Percentiles rank a stretch among this genome's conserved stretches.
Evolutionary conservation across 2,797 vertebrate species (phyloP).

Genomic region (Chrysocyon brachyurus): DNA sequence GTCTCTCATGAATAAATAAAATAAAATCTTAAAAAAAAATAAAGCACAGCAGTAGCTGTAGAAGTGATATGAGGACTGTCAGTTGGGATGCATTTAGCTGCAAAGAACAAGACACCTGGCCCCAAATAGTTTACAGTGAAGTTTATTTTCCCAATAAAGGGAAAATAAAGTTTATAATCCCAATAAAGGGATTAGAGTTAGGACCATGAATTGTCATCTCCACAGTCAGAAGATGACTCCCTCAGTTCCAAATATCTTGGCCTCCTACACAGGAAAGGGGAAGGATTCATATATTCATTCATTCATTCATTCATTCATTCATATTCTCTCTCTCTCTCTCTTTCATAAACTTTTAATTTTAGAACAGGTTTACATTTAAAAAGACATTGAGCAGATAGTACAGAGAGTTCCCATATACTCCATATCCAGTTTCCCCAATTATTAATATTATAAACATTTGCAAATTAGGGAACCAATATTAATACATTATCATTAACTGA

Average conservation of each 20-base stretch:
- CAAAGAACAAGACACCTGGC: background rate
- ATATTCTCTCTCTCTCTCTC: background rate
- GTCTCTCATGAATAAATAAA: too few relatives aligned
- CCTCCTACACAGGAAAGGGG: background rate
- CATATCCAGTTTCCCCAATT: background rate
- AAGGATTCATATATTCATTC: background rate
- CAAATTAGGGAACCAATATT: background rate
- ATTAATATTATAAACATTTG: background rate
- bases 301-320: too few relatives aligned
- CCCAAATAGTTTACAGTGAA: background rate
- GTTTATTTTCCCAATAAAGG: too few relatives aligned
- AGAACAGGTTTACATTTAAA: slow-evolving; percentile 15
- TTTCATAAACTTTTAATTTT: background rate
- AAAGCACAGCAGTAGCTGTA: background rate
- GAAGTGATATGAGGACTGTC: background rate
- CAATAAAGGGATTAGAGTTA: background rate
- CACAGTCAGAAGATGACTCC: background rate
- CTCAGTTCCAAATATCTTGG: background rate
- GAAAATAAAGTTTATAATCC: too few relatives aligned
- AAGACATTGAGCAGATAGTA: background rate
- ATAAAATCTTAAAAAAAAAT: too few relatives aligned
- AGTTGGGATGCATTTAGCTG: background rate
- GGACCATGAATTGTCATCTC: background rate
- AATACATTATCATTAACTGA: background rate
- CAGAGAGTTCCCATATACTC: background rate